Evolutionary conservation across 2,113 vertebrate species (phyloP).

Genomic region (Podilymbus podiceps): DNA sequence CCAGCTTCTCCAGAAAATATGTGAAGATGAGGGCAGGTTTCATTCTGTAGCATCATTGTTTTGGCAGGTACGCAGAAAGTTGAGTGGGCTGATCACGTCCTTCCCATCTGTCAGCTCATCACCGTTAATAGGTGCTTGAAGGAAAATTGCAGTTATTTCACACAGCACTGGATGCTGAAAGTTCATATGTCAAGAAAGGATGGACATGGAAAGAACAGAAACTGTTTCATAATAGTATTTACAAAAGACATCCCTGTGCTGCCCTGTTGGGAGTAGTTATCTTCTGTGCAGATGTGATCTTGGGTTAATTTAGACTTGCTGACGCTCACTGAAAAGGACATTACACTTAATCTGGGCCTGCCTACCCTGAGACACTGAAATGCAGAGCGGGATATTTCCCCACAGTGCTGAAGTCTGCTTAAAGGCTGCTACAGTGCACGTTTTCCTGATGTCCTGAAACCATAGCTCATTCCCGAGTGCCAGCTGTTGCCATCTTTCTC

Average conservation of each 20-base stretch:
- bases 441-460: not conserved
- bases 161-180: slow-evolving; percentile 17
- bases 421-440: not conserved
- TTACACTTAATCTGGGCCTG: not conserved
- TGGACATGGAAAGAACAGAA: slow-evolving; percentile 14
- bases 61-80: slow-evolving; percentile 17
- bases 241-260: not conserved
- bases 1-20: not conserved
- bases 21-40: not conserved
- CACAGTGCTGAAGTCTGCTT: not conserved
- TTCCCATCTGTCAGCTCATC: slow-evolving; percentile 46
- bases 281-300: not conserved
- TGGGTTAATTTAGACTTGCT: not conserved
- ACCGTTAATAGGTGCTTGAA: slow-evolving; percentile 40
- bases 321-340: not conserved
- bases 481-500: not conserved
- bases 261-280: not conserved
- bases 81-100: slow-evolving; percentile 29
- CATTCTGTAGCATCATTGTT: not conserved
- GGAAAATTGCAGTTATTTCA: slow-evolving; percentile 39
- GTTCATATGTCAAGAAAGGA: slow-evolving; percentile 28
- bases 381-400: not conserved
- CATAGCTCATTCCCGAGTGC: not conserved
- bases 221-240: not conserved
- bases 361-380: not conserved